Conservation (phyloP, 2,113 vertebrate species). For the Heterochromis multidens region DNA sequence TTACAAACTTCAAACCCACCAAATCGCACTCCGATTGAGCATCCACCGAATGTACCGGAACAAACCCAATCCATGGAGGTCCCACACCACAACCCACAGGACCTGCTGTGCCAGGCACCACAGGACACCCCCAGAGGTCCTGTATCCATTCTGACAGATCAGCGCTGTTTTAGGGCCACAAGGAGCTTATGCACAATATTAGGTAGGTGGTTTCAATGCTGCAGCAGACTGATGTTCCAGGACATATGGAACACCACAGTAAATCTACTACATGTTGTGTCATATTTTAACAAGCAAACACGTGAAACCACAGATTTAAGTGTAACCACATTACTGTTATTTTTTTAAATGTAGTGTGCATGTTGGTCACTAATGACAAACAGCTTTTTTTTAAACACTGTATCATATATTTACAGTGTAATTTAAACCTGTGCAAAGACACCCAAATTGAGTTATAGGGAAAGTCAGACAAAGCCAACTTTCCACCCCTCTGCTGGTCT, state of each 20-base stretch:
- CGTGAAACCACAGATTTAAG: not conserved
- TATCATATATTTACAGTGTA: not conserved
- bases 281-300: not conserved
- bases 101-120: not conserved
- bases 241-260: not conserved
- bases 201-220: not conserved
- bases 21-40: not conserved
- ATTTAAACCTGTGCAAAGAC: slow-evolving; percentile 23
- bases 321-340: not conserved
- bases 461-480: not conserved
- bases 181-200: too few species aligned
- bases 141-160: not conserved
- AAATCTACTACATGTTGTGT: not conserved
- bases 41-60: not conserved
- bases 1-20: not conserved
- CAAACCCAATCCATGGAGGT: not conserved
- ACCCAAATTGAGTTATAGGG: not conserved
- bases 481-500: slow-evolving; percentile 10
- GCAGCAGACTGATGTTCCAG: not conserved
- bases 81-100: not conserved
- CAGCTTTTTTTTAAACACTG: not conserved
- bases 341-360: not conserved
- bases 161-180: not conserved
- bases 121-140: not conserved
- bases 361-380: not conserved